These are phyloP conservation scores for Patella ulyssiponensis DNA, from an alignment of 2,888 invertebrate species.

Conservation along the genomic window DNA sequence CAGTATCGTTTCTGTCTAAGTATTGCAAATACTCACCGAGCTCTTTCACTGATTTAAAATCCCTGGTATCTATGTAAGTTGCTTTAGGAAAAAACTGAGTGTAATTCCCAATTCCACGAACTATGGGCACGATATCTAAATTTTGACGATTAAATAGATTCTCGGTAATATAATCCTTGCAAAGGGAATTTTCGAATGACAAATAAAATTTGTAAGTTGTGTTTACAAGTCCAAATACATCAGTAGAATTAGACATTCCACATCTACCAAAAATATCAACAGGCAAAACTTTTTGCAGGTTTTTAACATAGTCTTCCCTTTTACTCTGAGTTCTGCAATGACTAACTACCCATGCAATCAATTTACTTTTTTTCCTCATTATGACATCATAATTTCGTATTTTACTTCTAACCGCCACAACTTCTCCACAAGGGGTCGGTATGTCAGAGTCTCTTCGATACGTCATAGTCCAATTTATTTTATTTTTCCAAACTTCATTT, in stretches of 20 bases:
- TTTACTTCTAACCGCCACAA: neutral
- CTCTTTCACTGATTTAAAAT: slow-evolving; percentile 52
- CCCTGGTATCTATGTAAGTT: slow-evolving; percentile 64
- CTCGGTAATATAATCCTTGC: slow-evolving; percentile 65
- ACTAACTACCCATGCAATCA: slow-evolving; percentile 48
- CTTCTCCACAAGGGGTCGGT: slow-evolving; percentile 13
- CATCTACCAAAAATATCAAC: slow-evolving; percentile 47
- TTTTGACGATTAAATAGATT: slow-evolving; percentile 56
- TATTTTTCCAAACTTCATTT: neutral
- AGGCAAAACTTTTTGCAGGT: slow-evolving; percentile 35
- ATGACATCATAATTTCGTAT: slow-evolving; percentile 19
- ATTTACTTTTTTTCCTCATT: slow-evolving; percentile 32
- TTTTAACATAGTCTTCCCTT: slow-evolving; percentile 40
- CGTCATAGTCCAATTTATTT: slow-evolving; percentile 29
- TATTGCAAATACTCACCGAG: slow-evolving; percentile 23
- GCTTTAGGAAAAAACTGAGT: slow-evolving; percentile 53
- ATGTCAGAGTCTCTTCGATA: slow-evolving; percentile 24
- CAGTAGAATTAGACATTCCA: slow-evolving; percentile 14
- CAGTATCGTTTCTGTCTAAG: slow-evolving; percentile 25
- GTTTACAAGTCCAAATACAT: slow-evolving; percentile 16
- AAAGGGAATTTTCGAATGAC: slow-evolving; percentile 63
- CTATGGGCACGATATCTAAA: slow-evolving; percentile 58
- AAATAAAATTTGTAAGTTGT: slow-evolving; percentile 59
- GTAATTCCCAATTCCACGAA: slow-evolving; percentile 63
- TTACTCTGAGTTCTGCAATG: slow-evolving; percentile 40